Evolutionary conservation across 1,140 invertebrate genomes (phyloP).

Genomic region (Cotesia glomerata): DNA sequence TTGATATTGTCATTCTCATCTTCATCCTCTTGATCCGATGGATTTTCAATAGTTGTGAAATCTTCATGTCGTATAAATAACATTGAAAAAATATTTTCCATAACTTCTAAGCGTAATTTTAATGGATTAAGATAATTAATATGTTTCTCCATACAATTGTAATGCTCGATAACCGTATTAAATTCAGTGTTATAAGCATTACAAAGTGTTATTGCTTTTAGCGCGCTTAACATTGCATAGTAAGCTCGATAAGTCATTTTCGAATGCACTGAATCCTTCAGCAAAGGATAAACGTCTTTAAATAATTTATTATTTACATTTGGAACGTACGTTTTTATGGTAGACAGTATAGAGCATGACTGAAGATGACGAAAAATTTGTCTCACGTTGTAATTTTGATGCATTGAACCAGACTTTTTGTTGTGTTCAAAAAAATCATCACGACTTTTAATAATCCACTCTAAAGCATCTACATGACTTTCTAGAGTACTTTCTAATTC

Average conservation of each 20-base stretch:
- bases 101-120: conserved; percentile 42
- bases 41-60: conserved; percentile 35
- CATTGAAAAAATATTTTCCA: conserved; percentile 53
- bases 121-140: conserved; percentile 42
- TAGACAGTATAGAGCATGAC: conserved; percentile 39
- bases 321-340: conserved; percentile 42
- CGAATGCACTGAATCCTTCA: conserved; percentile 36
- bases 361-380: conserved; percentile 39
- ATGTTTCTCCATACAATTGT: conserved; percentile 37
- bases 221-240: conserved; percentile 39
- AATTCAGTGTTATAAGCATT: conserved; percentile 39
- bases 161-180: conserved; percentile 32
- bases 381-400: conserved; percentile 40
- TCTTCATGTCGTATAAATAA: conserved; percentile 51
- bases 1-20: conserved; percentile 27
- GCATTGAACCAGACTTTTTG: not conserved
- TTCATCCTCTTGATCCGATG: conserved; percentile 35
- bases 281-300: conserved; percentile 39
- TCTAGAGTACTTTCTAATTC: conserved; percentile 35
- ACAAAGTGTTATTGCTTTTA: conserved; percentile 46
- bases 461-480: conserved; percentile 38
- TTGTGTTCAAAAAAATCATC: not conserved
- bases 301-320: conserved; percentile 46
- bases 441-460: conserved; percentile 46
- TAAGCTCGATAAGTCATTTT: conserved; percentile 45